Percentiles rank a stretch among this genome's conserved stretches.
These are phyloP conservation scores for Parapristionchus giblindavisi DNA, from an alignment of 2,888 invertebrate species.

Conservation along the genomic window DNA sequence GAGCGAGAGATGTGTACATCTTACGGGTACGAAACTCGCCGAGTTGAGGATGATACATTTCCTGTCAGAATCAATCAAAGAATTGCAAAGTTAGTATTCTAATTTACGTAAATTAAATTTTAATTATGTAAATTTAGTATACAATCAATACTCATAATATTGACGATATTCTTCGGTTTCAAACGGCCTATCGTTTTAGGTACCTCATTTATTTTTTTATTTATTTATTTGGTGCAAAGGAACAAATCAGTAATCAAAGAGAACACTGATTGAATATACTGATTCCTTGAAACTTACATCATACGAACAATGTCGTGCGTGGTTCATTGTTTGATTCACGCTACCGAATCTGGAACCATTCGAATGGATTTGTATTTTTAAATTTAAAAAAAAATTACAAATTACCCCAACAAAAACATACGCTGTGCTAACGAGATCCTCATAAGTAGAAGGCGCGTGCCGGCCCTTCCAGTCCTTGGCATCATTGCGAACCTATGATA, in stretches of 20 bases:
- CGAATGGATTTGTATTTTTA: not conserved
- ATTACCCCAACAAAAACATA: constrained; percentile 39
- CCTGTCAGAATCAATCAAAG: constrained; percentile 22
- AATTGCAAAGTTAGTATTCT: no score
- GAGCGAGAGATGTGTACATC: constrained; percentile 56
- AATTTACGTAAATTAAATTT: no score
- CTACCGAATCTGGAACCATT: constrained; percentile 39
- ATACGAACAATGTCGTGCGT: constrained; percentile 48
- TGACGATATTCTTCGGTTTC: no score
- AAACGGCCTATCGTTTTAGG: no score
- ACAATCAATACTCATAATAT: no score
- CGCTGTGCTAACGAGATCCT: constrained; percentile 53
- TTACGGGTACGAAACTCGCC: constrained; percentile 52
- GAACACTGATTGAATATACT: not conserved
- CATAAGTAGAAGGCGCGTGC: constrained; percentile 45
- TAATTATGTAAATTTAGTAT: no score
- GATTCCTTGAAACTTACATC: constrained; percentile 37
- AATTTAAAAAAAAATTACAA: not conserved
- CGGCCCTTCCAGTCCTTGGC: constrained; percentile 15
- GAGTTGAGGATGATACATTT: constrained; percentile 54
- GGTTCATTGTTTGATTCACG: constrained; percentile 39
- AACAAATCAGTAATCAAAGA: constrained; percentile 12
- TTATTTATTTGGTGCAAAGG: no score
- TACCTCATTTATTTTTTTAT: no score
- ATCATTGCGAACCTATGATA: constrained; percentile 4